Evolutionary conservation across 2,888 invertebrate genomes (phyloP), one percentile per base, ranked within the genome.

Genomic region (Watsonalla cultraria): DNA sequence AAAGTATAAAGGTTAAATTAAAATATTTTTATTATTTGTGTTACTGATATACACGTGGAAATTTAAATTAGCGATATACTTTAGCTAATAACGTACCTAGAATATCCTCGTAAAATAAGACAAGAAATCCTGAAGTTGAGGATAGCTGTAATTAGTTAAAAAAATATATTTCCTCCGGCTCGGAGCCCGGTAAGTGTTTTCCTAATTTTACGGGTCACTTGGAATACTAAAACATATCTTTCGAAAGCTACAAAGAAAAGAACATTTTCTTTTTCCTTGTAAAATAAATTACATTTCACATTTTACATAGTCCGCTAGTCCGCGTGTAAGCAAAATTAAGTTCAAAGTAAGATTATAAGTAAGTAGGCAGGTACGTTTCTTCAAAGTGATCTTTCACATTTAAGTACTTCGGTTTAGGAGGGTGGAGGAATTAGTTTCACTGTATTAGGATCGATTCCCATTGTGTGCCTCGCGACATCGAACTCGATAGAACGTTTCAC

Each of bases 371-470:
- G 11, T 42, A 42, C 42, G 9, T 42, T 42, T 4, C 42, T 42
- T 42, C 42, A 11, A 42, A 42, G 11, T 8, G 11, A 11, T 42
- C 42, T 42, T 42, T 42, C 9, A 8, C 9, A 42, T 42, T 42
- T 42, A 11, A 42, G 42, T 11, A 42, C 42, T 59, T 66, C 51
- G 50, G 56, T 62, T 56, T 54, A 53, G 51, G 52, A 50, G 47
- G 51, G 46, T 46, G 52, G 64, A 63, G 64, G 73, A 69, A 75
- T 72, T 63, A 60, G 64, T 59, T 72, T 67, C 59, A 8, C 70
- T 70, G 65, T 66, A 63, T 67, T 70, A 57, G 52, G 55, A 59
- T 57, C 54, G 61, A 64, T 59, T 62, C 62, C 48, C 34, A 63
- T 65, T 72, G 61, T 66, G 61, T 61, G 47, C 54, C 61, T 56